phyloP scores from a whole-genome alignment of 2,888 invertebrate species.

The Phragmatobia fuliginosa region DNA sequence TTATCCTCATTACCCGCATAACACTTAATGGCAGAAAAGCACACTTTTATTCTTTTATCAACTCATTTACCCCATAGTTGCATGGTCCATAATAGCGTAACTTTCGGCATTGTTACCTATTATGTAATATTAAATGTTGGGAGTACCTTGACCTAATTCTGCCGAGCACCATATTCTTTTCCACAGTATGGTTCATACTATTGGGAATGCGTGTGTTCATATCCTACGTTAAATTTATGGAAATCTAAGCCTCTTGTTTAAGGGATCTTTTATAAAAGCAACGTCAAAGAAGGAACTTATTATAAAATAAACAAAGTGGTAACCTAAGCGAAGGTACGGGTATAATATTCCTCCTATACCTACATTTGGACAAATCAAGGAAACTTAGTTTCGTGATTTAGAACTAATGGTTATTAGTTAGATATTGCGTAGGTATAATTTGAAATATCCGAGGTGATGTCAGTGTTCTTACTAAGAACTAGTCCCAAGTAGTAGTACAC shows the following conservation, averaged over 20 bases:
- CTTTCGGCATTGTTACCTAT: conserved; percentile 16
- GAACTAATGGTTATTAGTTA: too few relatives aligned
- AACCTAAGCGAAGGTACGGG: too few relatives aligned
- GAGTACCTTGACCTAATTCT: conserved; percentile 14
- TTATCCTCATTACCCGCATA: conserved; percentile 7
- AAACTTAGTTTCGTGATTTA: too few relatives aligned
- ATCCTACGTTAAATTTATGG: background rate
- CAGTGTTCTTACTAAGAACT: too few relatives aligned
- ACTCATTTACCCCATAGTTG: conserved; percentile 13
- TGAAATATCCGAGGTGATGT: too few relatives aligned
- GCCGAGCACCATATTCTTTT: background rate
- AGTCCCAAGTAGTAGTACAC: too few relatives aligned
- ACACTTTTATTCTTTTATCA: conserved; percentile 16
- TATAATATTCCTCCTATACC: background rate
- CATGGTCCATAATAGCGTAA: conserved; percentile 13
- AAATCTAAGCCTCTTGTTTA: background rate
- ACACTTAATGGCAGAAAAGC: conserved; percentile 8
- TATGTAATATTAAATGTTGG: conserved; percentile 19
- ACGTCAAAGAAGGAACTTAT: background rate
- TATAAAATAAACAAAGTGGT: too few relatives aligned
- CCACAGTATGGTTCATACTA: background rate
- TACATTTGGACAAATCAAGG: too few relatives aligned
- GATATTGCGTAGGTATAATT: too few relatives aligned
- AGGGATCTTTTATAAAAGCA: background rate
- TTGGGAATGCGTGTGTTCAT: background rate